A percentile compares a stretch with the other conserved stretches of the same genome.
Conservation (phyloP, 2,797 vertebrate genomes). For the Hoplostethus atlanticus region DNA sequence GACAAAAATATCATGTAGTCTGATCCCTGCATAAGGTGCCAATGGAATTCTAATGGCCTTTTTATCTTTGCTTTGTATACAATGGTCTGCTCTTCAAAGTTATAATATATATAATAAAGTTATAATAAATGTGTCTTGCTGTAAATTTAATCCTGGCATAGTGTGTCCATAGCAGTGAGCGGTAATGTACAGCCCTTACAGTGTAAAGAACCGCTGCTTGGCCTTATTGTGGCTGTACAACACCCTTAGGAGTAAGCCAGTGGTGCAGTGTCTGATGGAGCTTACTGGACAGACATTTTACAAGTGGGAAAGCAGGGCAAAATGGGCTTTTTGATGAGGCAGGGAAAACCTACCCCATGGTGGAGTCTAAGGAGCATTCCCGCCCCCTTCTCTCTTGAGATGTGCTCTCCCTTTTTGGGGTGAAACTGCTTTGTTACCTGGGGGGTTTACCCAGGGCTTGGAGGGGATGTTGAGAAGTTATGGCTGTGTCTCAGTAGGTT, state of each 20-base stretch:
- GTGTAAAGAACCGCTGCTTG: constrained; percentile 62
- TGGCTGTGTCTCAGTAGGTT: constrained; percentile 59
- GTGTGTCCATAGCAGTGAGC: constrained; percentile 35
- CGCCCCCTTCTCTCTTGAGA: constrained; percentile 44
- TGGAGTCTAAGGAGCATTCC: constrained; percentile 50
- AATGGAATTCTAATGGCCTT: constrained; percentile 31
- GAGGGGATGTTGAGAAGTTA: constrained; percentile 35
- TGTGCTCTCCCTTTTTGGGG: constrained; percentile 56
- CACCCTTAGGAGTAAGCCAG: constrained; percentile 65
- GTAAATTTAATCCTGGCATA: constrained; percentile 18
- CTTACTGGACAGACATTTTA: constrained; percentile 57
- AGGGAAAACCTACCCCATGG: constrained; percentile 40
- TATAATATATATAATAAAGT: constrained; percentile 3
- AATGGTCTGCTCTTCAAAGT: constrained; percentile 24
- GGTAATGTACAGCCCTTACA: constrained; percentile 41
- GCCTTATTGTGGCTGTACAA: constrained; percentile 62
- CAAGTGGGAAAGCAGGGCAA: constrained; percentile 52
- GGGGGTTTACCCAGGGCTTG: constrained; percentile 42
- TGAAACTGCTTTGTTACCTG: constrained; percentile 60
- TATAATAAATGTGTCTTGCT: constrained; percentile 36
- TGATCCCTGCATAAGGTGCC: not conserved
- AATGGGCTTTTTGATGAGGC: constrained; percentile 68
- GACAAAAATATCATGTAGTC: too few relatives aligned
- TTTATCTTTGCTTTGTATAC: constrained; percentile 5
- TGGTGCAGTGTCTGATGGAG: constrained; percentile 67